Conservation (phyloP, 92 coral and sea anemone genomes). For the Muricea muricata region DNA sequence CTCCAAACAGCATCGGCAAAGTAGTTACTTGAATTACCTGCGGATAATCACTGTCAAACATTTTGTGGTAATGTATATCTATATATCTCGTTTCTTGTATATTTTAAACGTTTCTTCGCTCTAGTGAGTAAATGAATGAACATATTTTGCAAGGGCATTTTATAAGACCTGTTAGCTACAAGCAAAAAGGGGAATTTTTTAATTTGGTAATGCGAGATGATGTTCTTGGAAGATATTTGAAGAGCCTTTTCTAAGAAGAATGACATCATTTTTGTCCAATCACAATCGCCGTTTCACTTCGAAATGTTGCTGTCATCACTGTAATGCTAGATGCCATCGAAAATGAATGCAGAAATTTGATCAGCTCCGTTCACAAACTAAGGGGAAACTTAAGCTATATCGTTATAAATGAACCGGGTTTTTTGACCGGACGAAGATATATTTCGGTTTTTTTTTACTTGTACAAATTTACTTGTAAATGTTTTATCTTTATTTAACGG, state of each 20-base stretch:
- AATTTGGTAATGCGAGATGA: neutral
- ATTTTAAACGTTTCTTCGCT: neutral
- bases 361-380: too few relatives aligned
- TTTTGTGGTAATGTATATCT: too few relatives aligned
- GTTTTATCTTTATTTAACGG: too few relatives aligned
- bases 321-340: neutral
- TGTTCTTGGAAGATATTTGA: neutral
- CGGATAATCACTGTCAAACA: neutral
- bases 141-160: too few relatives aligned
- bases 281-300: neutral
- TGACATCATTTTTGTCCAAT: neutral
- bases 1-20: slow-evolving; percentile 10
- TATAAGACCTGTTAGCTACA: too few relatives aligned
- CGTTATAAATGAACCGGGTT: neutral
- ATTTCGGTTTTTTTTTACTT: too few relatives aligned
- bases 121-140: too few relatives aligned
- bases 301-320: neutral
- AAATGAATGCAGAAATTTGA: too few relatives aligned
- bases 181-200: neutral
- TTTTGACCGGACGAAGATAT: too few relatives aligned
- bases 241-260: neutral
- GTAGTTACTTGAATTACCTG: neutral
- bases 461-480: too few relatives aligned
- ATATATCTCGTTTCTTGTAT: neutral
- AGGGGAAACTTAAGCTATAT: neutral